Evolutionary conservation across 2,113 vertebrate species (phyloP), one percentile per base, ranked within the genome.

Genomic region (Gnathonemus echidnorhynchus): DNA sequence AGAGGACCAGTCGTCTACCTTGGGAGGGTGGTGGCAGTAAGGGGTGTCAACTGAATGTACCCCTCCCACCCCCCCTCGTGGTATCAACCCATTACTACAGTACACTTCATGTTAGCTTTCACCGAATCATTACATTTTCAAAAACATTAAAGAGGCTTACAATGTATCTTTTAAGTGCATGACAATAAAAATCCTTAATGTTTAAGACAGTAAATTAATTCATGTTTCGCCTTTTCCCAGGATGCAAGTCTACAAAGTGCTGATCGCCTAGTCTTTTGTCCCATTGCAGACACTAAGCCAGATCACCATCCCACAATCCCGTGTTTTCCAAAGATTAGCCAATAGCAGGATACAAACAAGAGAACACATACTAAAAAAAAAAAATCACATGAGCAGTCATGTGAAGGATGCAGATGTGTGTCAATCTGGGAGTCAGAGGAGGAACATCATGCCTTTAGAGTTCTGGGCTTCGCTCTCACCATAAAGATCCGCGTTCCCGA

Each of bases 401-500:
- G 8, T 62, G n/a, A 66, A 13, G 27, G 62, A 11, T 11, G 62
- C n/a, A 13, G 62, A 77, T 77, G 70, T 42, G 70, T 19, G 5
- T 77, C 11, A 77, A 19, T 19, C 70, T 0, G 70, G 31, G 35
- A 39, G 70, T 19, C 31, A 19, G 35, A 42, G 70, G 15, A 48
- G 21, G 39, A 85, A 48, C 19, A 27, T 48, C 19, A n/a, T 1
- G 19, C 45, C 17, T 46, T 45, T 21, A 9, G 31, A 83, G 17
- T 45, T 45, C 11, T 46, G 42, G 35, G 66, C 66, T 8, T 52
- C 7, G 8, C 83, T 45, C 96, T 97, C 92, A 98, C 97, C 97
- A 19, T 88, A 93, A 80, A 97, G 93, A 92, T 98, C 96, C 24
- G 91, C 92, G 91, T 97, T 97, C 77, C 94, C 95, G 42, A 96